Base-by-base conservation (phyloP, 2,113 vertebrate species). In the Cochlearius cochlearius region DNA sequence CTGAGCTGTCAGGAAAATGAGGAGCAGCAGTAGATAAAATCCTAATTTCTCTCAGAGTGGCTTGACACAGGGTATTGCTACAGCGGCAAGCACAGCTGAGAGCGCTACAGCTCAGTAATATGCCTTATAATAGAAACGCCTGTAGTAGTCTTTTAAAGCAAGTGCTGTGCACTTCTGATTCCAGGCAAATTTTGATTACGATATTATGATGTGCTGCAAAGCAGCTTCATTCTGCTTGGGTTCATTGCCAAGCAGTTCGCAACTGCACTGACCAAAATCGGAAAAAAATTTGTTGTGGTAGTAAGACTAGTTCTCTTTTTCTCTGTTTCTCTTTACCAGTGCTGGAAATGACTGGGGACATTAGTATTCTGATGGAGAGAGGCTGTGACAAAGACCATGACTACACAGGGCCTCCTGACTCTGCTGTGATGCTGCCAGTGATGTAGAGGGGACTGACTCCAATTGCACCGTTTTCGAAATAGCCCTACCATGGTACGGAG, bases 321-420 rank as follows among this genome's bases (percentile, higher is more conserved):
- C 41, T 66, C 21, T 45, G 75, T 52, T 88, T 58, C 36, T 52
- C 60, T 55, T 30, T 39, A 59, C 15, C 53, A 4, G 56, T 43
- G 76, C 82, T 81, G 88, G 62, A 63, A 66, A 91, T 78, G 96
- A 79, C 20, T 27, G 15, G 72, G 77, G 94, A 53, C 93, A 95
- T 97, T 97, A 95, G 96, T 55, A 96, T 97, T 97, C 97, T 53
- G 83, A 67, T 60, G 93, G 92, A 96, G 97, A 92, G 93, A 94
- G 94, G 94, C 96, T 97, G 96, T 98, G 97, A 98, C 96, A 98
- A 88, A 95, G 96, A 34, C 92, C 18, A 34, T 94, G 89, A 90
- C 94, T 66, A 9, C 81, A 52, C 81, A 52, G 96, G 94, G 95
- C 92, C 97, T 96, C 86, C 96, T 97, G 97, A 92, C 90, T 90